Base-by-base conservation (phyloP, 1,140 invertebrate genomes). In the Palaemon carinicauda region DNA sequence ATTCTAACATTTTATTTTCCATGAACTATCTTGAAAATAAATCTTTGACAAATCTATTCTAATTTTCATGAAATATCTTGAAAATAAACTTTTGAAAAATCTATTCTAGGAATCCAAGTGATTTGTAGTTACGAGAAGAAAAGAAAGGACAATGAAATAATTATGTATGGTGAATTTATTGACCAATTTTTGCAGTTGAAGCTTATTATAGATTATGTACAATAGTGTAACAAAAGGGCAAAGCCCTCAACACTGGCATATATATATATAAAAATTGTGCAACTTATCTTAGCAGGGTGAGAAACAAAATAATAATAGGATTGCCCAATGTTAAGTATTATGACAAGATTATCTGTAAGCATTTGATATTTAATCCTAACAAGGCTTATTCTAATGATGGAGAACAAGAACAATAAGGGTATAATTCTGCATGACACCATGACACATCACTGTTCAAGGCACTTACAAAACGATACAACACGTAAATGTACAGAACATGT, bases 301-400 rank as follows among this genome's bases (percentile, higher is more conserved):
- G n/a, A 69, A 27, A 31, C 65, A 27, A 69, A 69, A 27, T 27
- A 27, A 69, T 27, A 69, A 31, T 69, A 27, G 21, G 15, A 29
- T 21, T 9, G 65, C 15, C 65, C 15, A 69, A 69, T 24, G 15
- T 31, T 31, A 69, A 27, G 24, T 27, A 69, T 31, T 69, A 21
- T 69, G 65, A 69, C 65, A 69, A 69, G 65, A 69, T 69, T 31
- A 69, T 69, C 65, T 31, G 65, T 69, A 69, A 69, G 65, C 65
- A 69, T 31, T 69, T 69, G 65, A 24, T 27, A 69, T 15, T 15
- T 69, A 69, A 69, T 69, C 60, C 21, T 69, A 31, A 69, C 24
- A 31, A 31, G 24, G 29, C 29, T 69, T 24, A 69, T 21, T 69
- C 41, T 41, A 41, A 41, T 41, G 41, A 12, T 41, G 41, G 12